A percentile compares a stretch with the other conserved stretches of the same genome.
Evolutionary conservation across 1,140 invertebrate species (phyloP).

Genomic region (Eueides isabella): DNA sequence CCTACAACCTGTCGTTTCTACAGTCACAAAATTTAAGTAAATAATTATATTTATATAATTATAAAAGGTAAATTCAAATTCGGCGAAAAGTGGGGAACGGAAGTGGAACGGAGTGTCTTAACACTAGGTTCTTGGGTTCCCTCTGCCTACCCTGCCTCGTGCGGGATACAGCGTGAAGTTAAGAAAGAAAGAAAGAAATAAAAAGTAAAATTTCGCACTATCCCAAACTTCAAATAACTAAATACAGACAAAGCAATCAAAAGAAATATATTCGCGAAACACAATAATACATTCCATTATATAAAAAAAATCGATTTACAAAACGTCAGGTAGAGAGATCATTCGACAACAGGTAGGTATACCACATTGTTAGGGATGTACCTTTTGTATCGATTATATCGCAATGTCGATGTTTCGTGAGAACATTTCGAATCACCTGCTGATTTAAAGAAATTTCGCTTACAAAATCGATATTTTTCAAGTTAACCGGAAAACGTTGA

Average conservation of each 20-base stretch:
- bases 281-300: constrained; percentile 5
- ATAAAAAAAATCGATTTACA: background rate
- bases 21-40: too few species aligned
- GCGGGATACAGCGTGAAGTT: too few species aligned
- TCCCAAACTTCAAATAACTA: background rate
- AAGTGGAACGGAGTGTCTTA: too few species aligned
- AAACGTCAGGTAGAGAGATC: background rate
- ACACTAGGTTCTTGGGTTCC: too few species aligned
- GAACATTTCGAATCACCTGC: constrained; percentile 2
- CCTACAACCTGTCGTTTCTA: too few species aligned
- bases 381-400: background rate
- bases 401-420: background rate
- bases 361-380: background rate
- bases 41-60: too few species aligned
- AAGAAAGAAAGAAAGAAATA: background rate
- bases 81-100: too few species aligned
- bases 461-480: background rate
- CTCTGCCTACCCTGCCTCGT: too few species aligned
- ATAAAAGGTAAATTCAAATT: too few species aligned
- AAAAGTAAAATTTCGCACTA: background rate
- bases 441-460: background rate
- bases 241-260: background rate
- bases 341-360: background rate
- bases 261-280: constrained; percentile 2
- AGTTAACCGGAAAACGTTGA: background rate